These are phyloP conservation scores for Bellardia pandia DNA, from an alignment of 2,888 invertebrate species.

Conservation along the genomic window DNA sequence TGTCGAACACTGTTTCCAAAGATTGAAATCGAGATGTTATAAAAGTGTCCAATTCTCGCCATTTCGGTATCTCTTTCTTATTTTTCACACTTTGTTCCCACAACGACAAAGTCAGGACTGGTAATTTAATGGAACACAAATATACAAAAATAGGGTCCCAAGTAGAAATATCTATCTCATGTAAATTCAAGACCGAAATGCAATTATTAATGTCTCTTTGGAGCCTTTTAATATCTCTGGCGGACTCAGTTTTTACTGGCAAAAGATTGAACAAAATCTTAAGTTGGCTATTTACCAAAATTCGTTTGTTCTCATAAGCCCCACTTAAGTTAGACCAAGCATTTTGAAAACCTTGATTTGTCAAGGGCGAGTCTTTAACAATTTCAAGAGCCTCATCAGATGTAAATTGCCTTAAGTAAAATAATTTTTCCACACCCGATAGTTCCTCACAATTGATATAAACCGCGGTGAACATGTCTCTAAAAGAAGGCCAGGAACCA, in stretches of 20 bases:
- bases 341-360: conserved; percentile 18
- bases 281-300: conserved; percentile 39
- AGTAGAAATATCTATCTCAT: conserved; percentile 36
- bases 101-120: background rate
- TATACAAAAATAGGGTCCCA: conserved; percentile 44
- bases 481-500: background rate
- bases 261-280: conserved; percentile 45
- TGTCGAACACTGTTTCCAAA: background rate
- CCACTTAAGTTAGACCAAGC: conserved; percentile 21
- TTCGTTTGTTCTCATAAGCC: conserved; percentile 35
- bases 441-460: background rate
- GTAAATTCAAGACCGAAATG: conserved; percentile 35
- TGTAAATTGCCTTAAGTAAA: conserved; percentile 5
- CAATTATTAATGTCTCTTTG: conserved; percentile 60
- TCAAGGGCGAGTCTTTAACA: conserved; percentile 19
- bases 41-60: conserved; percentile 32
- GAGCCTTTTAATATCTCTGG: conserved; percentile 32
- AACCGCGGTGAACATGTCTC: background rate
- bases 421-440: background rate
- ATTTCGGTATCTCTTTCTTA: conserved; percentile 8
- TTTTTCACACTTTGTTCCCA: conserved; percentile 2
- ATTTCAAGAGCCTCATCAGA: background rate
- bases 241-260: conserved; percentile 9
- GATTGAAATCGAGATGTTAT: conserved; percentile 41
- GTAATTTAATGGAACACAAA: conserved; percentile 11